Evolutionary conservation across 2,888 invertebrate species (phyloP).

Genomic region (Agapostemon virescens): DNA sequence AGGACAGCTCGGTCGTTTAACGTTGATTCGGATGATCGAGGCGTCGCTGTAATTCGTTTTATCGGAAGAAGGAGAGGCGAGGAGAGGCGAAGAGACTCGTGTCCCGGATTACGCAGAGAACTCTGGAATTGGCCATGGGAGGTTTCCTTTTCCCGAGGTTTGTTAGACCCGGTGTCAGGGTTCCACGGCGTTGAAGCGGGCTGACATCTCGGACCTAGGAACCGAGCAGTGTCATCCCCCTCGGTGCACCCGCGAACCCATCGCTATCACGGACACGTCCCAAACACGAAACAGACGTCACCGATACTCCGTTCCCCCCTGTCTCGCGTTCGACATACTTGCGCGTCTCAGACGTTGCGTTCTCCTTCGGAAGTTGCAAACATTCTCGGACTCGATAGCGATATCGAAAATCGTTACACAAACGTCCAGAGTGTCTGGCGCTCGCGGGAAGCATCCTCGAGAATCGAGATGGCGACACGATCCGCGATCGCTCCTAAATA

Average conservation of each 20-base stretch:
- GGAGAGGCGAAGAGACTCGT: slow-evolving; percentile 27
- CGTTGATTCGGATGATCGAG: background rate
- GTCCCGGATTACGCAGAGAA: slow-evolving; percentile 52
- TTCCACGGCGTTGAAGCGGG: slow-evolving; percentile 75
- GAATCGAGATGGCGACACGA: background rate
- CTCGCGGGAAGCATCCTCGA: background rate
- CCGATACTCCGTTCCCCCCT: slow-evolving; percentile 52
- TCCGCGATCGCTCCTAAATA: background rate
- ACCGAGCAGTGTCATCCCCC: slow-evolving; percentile 62
- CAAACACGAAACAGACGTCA: slow-evolving; percentile 64
- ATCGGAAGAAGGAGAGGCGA: background rate
- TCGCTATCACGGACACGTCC: slow-evolving; percentile 53
- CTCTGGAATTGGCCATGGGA: slow-evolving; percentile 73
- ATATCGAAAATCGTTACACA: slow-evolving; percentile 6
- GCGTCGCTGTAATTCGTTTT: background rate
- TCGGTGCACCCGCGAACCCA: slow-evolving; percentile 56
- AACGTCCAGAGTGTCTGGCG: background rate
- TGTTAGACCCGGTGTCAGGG: slow-evolving; percentile 75
- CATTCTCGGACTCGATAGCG: background rate
- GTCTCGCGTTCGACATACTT: slow-evolving; percentile 29
- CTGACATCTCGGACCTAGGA: slow-evolving; percentile 75
- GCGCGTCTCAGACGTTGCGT: background rate
- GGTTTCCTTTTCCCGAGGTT: slow-evolving; percentile 74
- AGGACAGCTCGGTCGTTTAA: background rate
- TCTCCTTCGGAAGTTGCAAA: slow-evolving; percentile 11